Conservation (phyloP, 2,888 invertebrate genomes). For the Sussaba pulchella region DNA sequence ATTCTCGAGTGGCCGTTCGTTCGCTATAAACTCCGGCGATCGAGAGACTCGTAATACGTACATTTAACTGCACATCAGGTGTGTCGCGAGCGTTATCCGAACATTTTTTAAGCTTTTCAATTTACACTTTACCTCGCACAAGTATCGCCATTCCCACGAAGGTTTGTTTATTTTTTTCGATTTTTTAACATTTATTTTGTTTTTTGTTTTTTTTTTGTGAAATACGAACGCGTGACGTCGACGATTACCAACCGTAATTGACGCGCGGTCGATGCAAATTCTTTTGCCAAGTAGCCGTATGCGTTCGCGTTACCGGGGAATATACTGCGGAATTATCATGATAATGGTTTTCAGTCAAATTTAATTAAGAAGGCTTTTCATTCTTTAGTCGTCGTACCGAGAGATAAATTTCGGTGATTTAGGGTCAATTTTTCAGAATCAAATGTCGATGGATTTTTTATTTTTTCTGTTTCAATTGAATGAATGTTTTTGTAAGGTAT, state of each 20-base stretch:
- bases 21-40: constrained; percentile 65
- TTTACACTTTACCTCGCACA: constrained; percentile 48
- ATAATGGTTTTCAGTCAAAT: constrained; percentile 8
- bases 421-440: too few relatives aligned
- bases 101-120: constrained; percentile 52
- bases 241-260: constrained; percentile 58
- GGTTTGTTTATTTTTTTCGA: background rate
- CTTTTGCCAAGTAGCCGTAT: constrained; percentile 25
- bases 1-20: constrained; percentile 61
- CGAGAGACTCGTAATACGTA: constrained; percentile 66
- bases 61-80: constrained; percentile 66
- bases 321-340: constrained; percentile 28
- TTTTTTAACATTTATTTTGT: constrained; percentile 5
- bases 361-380: background rate
- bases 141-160: constrained; percentile 58
- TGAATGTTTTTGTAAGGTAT: too few relatives aligned
- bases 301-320: background rate
- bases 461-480: too few relatives aligned
- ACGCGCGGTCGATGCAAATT: constrained; percentile 65
- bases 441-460: too few relatives aligned
- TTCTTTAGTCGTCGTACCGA: too few relatives aligned
- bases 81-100: constrained; percentile 55
- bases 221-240: constrained; percentile 25
- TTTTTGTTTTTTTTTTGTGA: too few relatives aligned
- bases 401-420: too few relatives aligned